Conservation (phyloP, 2,113 vertebrate genomes). For the Promerops cafer region DNA sequence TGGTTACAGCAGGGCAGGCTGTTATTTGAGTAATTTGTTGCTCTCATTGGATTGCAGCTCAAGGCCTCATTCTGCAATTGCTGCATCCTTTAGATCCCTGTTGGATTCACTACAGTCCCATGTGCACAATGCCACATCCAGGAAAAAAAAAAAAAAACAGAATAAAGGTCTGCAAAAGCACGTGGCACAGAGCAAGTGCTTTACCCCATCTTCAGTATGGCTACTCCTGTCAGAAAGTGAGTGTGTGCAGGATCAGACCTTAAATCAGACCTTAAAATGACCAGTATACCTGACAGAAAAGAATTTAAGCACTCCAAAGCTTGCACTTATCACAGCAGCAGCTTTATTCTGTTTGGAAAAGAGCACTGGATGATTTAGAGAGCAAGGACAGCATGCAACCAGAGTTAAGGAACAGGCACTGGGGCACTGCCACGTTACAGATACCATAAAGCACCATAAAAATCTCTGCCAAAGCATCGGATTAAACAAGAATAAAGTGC, state of each 20-base stretch:
- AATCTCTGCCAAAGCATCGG: not conserved
- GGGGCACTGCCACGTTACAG: not conserved
- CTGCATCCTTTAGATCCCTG: not conserved
- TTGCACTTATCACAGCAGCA: not conserved
- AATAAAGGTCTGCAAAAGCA: not conserved
- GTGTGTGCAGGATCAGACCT: not conserved
- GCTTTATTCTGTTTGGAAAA: not conserved
- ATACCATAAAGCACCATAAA: not conserved
- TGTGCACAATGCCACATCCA: rapidly evolving
- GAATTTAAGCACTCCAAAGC: not conserved
- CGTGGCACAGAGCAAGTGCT: not conserved
- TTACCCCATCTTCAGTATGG: not conserved
- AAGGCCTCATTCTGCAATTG: not conserved
- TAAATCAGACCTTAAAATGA: not conserved
- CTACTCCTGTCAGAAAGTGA: not conserved
- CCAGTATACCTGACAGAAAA: not conserved
- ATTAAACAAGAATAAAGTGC: not conserved
- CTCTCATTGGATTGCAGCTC: not conserved
- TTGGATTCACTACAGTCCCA: not conserved
- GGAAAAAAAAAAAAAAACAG: not conserved
- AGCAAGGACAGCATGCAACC: not conserved
- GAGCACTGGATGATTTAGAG: not conserved
- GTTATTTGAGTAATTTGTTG: not conserved
- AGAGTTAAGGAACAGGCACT: not conserved
- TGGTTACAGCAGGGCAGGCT: not conserved